Conservation (phyloP, 2,113 vertebrate species). For the Chaetops frenatus region DNA sequence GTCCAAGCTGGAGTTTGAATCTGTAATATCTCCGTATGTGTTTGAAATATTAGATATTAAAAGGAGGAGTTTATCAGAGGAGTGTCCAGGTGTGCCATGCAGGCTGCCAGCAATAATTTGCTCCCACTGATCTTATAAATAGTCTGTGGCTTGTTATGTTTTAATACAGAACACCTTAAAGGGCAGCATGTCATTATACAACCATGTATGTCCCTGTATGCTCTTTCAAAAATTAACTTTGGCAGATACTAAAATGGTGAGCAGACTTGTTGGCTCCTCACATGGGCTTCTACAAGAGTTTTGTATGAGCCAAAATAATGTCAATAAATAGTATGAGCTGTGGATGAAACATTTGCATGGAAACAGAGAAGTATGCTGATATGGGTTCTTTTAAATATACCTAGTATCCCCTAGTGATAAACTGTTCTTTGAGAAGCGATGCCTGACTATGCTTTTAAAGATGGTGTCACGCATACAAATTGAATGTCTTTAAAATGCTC, state of each 20-base stretch:
- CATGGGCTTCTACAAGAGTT: background rate
- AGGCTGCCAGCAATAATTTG: background rate
- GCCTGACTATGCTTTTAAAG: background rate
- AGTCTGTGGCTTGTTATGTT: background rate
- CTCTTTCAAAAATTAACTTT: background rate
- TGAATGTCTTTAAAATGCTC: background rate
- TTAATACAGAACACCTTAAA: slow-evolving; percentile 10
- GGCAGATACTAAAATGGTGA: background rate
- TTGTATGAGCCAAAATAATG: background rate
- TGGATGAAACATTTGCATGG: background rate
- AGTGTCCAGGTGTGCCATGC: background rate
- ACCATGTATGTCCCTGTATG: background rate
- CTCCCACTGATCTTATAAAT: background rate
- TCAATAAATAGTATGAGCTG: background rate
- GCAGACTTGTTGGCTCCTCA: background rate
- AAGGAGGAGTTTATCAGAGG: background rate
- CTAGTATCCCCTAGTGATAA: background rate
- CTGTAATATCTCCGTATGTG: background rate
- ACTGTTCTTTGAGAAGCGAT: background rate
- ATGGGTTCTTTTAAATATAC: background rate
- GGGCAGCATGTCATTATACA: background rate
- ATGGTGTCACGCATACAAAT: rapidly evolving
- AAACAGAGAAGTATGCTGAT: background rate
- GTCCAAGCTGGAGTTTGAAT: background rate
- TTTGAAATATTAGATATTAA: background rate